Percentiles rank a stretch among this genome's conserved stretches.
Conservation (phyloP, 2,888 invertebrate species). For the Parnassius apollo region DNA sequence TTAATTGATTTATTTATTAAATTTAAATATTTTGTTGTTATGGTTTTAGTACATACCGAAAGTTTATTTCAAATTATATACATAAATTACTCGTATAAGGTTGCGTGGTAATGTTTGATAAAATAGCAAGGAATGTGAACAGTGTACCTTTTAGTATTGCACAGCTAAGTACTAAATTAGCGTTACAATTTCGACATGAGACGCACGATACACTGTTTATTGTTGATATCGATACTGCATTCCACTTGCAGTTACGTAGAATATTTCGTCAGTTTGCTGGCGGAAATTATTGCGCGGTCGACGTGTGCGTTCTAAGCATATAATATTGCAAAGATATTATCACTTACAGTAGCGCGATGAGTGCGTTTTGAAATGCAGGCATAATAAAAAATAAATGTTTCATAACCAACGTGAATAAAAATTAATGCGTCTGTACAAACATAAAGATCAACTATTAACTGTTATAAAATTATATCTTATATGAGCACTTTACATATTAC, state of each 20-base stretch:
- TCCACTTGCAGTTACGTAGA: conserved; percentile 36
- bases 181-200: conserved; percentile 22
- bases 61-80: too few species aligned
- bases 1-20: too few species aligned
- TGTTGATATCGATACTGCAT: conserved; percentile 35
- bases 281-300: conserved; percentile 41
- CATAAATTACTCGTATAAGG: too few species aligned
- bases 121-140: conserved; percentile 4
- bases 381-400: conserved; percentile 14
- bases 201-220: conserved; percentile 20
- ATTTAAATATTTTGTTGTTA: too few species aligned
- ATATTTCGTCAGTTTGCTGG: conserved; percentile 42
- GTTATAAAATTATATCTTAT: too few species aligned
- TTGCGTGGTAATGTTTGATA: not conserved
- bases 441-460: too few species aligned
- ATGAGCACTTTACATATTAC: too few species aligned
- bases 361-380: conserved; percentile 15
- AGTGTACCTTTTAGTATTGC: conserved; percentile 6
- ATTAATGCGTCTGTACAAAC: not conserved
- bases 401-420: conserved; percentile 4
- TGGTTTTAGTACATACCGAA: too few species aligned
- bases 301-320: conserved; percentile 30
- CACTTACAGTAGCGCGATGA: conserved; percentile 22
- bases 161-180: conserved; percentile 13
- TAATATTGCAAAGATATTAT: conserved; percentile 36